Evolutionary conservation across 2,113 vertebrate species (phyloP).

Genomic region (Charadrius vociferus): DNA sequence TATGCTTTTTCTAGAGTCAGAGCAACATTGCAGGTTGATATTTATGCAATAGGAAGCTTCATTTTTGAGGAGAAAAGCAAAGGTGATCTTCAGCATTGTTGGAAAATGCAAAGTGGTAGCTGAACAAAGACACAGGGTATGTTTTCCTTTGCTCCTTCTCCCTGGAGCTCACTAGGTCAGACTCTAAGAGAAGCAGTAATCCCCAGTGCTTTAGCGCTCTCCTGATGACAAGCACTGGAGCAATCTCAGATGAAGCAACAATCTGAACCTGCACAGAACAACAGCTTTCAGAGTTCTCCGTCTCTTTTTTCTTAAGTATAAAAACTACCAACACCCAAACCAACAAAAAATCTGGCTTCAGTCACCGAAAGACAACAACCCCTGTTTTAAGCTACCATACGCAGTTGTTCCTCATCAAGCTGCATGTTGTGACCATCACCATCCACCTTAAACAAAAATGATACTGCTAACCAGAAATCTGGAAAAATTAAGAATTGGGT

Average conservation of each 20-base stretch:
- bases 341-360: background rate
- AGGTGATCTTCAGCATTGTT: background rate
- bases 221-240: background rate
- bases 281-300: background rate
- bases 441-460: background rate
- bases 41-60: background rate
- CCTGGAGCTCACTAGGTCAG: background rate
- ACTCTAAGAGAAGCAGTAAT: background rate
- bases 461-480: background rate
- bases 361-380: background rate
- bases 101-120: background rate
- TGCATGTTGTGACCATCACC: background rate
- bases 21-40: background rate
- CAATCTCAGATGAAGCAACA: background rate
- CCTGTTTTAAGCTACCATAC: background rate
- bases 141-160: conserved; percentile 14
- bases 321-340: background rate
- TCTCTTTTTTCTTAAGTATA: background rate
- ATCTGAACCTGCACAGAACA: background rate
- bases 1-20: background rate
- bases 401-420: background rate
- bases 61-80: background rate
- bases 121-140: background rate
- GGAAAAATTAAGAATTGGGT: background rate
- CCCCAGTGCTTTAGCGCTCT: background rate